Base-by-base conservation (phyloP, 1,140 invertebrate genomes). In the Caenorhabditis elegans region DNA sequence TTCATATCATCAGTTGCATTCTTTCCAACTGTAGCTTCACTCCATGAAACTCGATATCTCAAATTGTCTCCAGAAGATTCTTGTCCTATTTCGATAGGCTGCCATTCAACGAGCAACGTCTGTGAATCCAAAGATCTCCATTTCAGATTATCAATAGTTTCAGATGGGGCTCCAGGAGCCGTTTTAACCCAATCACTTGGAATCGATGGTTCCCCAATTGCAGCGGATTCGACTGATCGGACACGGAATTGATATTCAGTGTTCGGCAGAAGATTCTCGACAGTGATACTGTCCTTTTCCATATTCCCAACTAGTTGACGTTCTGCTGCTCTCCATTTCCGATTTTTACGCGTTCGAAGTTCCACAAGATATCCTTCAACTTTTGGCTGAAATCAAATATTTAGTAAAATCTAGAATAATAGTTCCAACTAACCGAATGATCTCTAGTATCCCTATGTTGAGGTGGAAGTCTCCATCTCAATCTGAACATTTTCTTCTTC, bases 171-270 rank as follows among this genome's bases (percentile, higher is more conserved):
- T 28, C 76, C 70, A 28, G 82, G 53, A 15, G 60, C 47, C 10
- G 82, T 83, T 75, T 76, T 70, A 0, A 83, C 60, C 82, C 82
- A 83, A 15, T 78, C 51, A 51, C 76, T 77, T 26, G 77, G 82
- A n/a, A 65, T 55, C 15, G 76, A 79, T 17, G 82, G 76, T 13
- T 78, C 70, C 49, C 82, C 78, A 36, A 79, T 55, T 24, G 48
- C 80, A 5, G 76, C 48, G 0, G 77, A 36, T 34, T 46, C 47
- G 26, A 65, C 76, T 19, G 82, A 79, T 46, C 82, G 77, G 31
- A 83, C 60, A 49, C 82, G 77, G 77, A 83, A 83, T 43, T 83
- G 82, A 39, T 83, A 83, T n/a, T 76, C 55, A 22, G 80, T 48
- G 28, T 79, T 79, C 11, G 82, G 76, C 11, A 53, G 22, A 15